These are phyloP conservation scores for Pogonocichla stellata DNA, from an alignment of 2,113 vertebrate species.

Conservation along the genomic window DNA sequence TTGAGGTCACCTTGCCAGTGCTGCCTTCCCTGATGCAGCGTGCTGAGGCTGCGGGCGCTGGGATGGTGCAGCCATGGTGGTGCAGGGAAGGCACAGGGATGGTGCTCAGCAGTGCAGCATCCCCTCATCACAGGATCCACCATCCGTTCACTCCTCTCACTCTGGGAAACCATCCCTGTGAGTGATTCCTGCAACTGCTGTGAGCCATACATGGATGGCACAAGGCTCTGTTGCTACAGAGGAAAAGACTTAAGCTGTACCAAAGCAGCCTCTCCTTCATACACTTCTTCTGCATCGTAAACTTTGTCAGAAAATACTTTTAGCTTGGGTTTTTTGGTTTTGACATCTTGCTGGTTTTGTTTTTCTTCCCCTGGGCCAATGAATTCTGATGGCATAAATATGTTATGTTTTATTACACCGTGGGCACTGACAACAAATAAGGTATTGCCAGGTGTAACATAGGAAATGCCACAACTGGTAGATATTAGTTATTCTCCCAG, in stretches of 20 bases:
- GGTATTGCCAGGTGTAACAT: background rate
- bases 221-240: background rate
- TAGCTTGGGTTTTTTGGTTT: background rate
- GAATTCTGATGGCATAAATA: background rate
- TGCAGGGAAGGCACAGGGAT: background rate
- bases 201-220: background rate
- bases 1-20: background rate
- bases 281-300: accelerated
- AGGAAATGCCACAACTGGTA: background rate
- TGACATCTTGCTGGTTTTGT: background rate
- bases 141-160: background rate
- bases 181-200: background rate
- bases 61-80: background rate
- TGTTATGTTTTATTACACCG: background rate
- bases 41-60: background rate
- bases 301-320: background rate
- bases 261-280: background rate
- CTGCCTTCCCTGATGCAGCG: background rate
- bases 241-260: background rate
- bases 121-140: background rate
- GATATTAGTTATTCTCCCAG: background rate
- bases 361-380: accelerated
- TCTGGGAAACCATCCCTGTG: background rate
- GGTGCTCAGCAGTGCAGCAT: background rate
- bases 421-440: background rate